A percentile compares a stretch with the other conserved stretches of the same genome.
These are phyloP conservation scores for Turdus rufiventris DNA, from an alignment of 2,113 vertebrate genomes.

Conservation along the genomic window DNA sequence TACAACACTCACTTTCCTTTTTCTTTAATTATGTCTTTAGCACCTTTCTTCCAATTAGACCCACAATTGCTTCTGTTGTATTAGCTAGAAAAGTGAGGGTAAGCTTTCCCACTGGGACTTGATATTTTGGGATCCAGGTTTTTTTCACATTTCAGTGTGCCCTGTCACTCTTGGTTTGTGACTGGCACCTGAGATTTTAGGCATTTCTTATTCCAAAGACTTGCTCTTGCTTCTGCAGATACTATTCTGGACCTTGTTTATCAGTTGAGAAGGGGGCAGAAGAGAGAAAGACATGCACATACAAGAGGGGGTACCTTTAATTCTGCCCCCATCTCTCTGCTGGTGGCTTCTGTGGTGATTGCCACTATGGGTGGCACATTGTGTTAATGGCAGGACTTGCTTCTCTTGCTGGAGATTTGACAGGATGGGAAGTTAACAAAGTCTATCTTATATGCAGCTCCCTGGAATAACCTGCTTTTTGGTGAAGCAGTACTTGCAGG, in stretches of 20 bases:
- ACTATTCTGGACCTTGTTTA: slow-evolving; percentile 17
- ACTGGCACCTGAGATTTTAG: slow-evolving; percentile 45
- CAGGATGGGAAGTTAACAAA: neutral
- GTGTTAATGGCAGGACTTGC: neutral
- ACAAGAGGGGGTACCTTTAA: neutral
- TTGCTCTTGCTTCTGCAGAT: slow-evolving; percentile 40
- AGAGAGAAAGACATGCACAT: neutral
- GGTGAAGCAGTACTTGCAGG: neutral
- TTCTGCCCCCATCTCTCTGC: neutral
- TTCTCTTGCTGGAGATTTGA: neutral
- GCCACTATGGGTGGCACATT: neutral
- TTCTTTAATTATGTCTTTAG: slow-evolving; percentile 42
- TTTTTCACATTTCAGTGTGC: slow-evolving; percentile 28
- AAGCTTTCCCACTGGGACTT: slow-evolving; percentile 39
- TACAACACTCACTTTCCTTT: slow-evolving; percentile 2
- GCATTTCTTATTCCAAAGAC: slow-evolving; percentile 62
- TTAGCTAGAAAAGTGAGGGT: slow-evolving; percentile 10
- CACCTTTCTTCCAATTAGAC: slow-evolving; percentile 46
- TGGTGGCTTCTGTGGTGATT: neutral
- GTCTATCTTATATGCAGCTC: neutral
- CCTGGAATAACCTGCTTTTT: neutral
- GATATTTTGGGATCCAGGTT: slow-evolving; percentile 36
- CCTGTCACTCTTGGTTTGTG: neutral
- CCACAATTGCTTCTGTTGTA: slow-evolving; percentile 54
- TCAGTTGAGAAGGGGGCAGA: neutral